Base-by-base conservation (phyloP, 2,888 invertebrate genomes). In the Netelia virgata region DNA sequence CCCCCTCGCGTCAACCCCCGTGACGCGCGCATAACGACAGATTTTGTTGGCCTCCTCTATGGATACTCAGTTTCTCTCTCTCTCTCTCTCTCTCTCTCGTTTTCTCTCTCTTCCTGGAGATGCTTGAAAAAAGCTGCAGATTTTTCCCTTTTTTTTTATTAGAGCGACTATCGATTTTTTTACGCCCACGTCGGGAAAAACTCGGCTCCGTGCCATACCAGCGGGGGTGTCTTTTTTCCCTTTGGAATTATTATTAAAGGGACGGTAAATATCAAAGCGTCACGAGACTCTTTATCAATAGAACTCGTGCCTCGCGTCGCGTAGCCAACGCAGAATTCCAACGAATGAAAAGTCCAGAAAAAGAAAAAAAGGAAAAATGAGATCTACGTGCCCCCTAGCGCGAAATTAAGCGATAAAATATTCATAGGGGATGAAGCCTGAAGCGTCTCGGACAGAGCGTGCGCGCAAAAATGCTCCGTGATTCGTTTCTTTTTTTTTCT, bases 391-490 rank as follows among this genome's bases (percentile, higher is more conserved):
- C 8, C 70, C 16, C 66, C 66, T 57, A 70, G 76, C 59, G 55
- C 70, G 69, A 61, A 70, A 83, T 83, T 73, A 79, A 66, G 72
- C 59, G 72, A 59, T 83, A 43, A 78, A 78, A 64, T 55, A 79
- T 73, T 66, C 72, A 79, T 14, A 53, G 53, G 70, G 55, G 23
- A 69, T 63, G 72, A 36, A 36, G 36, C 36, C 47, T 59, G 64
- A n/a, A 41, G 73, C 55, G 18, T 28, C 36, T 57, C 66, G 23
- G 1, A 36, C 28, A 16, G 18, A 8, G 16, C 41, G 77, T 61
- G 20, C 23, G 36, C 69, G 70, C 64, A 36, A 36, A 36, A 36
- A 6, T 36, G 0, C 36, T 36, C 36, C 6, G 36, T 36, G 36
- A 36, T 36, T 36, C 36, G 36, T 36, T 36, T 6, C 5, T 36